phyloP scores from a whole-genome alignment of 2,113 vertebrate species.

The Phainopepla nitens region DNA sequence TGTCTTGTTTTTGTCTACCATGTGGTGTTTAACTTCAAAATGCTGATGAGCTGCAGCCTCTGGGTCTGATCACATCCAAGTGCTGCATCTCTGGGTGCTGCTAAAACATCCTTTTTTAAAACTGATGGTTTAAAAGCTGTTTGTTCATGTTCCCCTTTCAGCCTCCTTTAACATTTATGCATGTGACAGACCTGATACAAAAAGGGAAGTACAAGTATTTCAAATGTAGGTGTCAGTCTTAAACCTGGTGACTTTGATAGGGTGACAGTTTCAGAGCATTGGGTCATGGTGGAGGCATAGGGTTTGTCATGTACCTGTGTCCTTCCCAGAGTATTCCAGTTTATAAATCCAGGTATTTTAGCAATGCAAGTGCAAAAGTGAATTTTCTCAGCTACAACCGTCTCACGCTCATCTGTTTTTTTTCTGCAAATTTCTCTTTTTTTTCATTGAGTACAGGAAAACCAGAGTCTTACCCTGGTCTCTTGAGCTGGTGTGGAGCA shows the following conservation, averaged over 20 bases:
- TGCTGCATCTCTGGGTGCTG: background rate
- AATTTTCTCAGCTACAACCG: background rate
- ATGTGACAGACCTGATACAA: background rate
- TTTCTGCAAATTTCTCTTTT: background rate
- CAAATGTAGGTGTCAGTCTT: background rate
- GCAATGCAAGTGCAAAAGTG: background rate
- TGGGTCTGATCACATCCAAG: background rate
- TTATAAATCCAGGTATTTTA: background rate
- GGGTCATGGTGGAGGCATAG: background rate
- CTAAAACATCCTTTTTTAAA: background rate
- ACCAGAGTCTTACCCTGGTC: background rate
- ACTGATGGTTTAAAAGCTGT: background rate
- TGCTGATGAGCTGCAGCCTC: background rate
- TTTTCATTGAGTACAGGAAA: background rate
- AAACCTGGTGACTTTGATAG: background rate
- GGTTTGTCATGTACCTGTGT: background rate
- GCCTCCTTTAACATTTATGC: background rate
- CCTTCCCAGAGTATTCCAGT: background rate
- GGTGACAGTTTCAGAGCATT: background rate
- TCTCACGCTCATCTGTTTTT: background rate
- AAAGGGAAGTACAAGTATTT: background rate
- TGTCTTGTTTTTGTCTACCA: background rate
- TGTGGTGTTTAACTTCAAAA: background rate
- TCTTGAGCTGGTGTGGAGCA: background rate
- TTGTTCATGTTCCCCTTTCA: background rate